These are phyloP conservation scores for Thereva nobilitata DNA, from an alignment of 2,888 invertebrate genomes.

Conservation along the genomic window DNA sequence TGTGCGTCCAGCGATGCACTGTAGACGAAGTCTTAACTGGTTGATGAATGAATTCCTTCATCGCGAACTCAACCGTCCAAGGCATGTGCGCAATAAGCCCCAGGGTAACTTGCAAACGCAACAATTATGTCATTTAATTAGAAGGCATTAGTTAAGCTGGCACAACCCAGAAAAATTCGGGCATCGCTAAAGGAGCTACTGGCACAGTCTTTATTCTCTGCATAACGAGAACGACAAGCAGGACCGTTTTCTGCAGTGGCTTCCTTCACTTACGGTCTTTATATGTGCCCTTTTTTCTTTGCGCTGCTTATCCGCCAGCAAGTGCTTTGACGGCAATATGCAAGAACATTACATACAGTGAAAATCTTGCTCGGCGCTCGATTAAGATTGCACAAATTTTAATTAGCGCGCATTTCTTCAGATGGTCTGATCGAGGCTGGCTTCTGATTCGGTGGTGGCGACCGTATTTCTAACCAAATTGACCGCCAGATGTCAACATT, in stretches of 20 bases:
- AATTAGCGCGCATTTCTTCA: constrained; percentile 15
- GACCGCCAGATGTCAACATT: constrained; percentile 20
- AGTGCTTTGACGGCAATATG: constrained; percentile 1
- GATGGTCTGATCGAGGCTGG: constrained; percentile 9
- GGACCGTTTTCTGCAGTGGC: too few relatives aligned
- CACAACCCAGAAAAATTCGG: constrained; percentile 21
- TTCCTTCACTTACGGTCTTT: too few relatives aligned
- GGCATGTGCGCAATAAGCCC: constrained; percentile 27
- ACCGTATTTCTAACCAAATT: constrained; percentile 29
- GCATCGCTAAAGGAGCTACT: background rate
- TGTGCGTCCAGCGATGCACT: constrained; percentile 16
- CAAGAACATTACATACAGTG: background rate
- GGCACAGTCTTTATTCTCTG: too few relatives aligned
- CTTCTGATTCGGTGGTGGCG: constrained; percentile 21
- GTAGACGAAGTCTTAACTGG: constrained; percentile 29
- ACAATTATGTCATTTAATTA: constrained; percentile 35
- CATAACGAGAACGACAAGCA: too few relatives aligned
- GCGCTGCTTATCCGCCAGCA: too few relatives aligned
- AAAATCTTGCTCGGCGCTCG: background rate
- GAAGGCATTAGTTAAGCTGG: constrained; percentile 25
- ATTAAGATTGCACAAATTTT: constrained; percentile 32
- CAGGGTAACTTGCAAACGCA: constrained; percentile 30
- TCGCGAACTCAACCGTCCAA: constrained; percentile 3
- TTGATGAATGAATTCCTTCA: constrained; percentile 34
- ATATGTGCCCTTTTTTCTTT: too few relatives aligned